A percentile compares a stretch with the other conserved stretches of the same genome.
These are phyloP conservation scores for Tauraco erythrolophus DNA, from an alignment of 2,113 vertebrate genomes.

Conservation along the genomic window DNA sequence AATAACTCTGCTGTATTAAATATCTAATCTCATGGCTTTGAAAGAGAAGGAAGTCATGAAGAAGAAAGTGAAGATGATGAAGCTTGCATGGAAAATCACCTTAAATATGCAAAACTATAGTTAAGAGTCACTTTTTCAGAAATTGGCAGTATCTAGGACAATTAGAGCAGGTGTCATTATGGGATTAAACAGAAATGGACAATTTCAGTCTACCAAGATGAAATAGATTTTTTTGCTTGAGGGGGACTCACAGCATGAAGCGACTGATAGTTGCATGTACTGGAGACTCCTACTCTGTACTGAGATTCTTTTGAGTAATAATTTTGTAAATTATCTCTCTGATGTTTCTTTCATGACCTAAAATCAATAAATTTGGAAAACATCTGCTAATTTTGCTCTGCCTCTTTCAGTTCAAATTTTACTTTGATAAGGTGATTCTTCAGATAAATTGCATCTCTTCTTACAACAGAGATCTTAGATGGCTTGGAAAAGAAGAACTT, in stretches of 20 bases:
- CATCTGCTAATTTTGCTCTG: neutral
- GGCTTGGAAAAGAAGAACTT: neutral
- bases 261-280: neutral
- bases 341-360: neutral
- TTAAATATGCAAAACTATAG: neutral
- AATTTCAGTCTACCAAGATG: neutral
- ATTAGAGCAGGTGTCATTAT: neutral
- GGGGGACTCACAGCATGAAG: neutral
- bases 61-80: neutral
- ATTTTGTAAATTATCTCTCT: neutral
- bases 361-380: neutral
- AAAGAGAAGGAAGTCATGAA: neutral
- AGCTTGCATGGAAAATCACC: neutral
- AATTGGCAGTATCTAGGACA: neutral
- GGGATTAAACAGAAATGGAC: neutral
- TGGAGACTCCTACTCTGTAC: neutral
- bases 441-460: neutral
- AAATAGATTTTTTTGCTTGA: constrained; percentile 9
- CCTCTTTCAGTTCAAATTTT: neutral
- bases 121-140: neutral
- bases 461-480: neutral
- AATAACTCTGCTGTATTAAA: neutral
- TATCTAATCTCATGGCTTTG: neutral
- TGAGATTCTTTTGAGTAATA: neutral
- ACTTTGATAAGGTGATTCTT: neutral